Conservation (phyloP, 2,888 invertebrate species). For the Lacanobia wlatinum region DNA sequence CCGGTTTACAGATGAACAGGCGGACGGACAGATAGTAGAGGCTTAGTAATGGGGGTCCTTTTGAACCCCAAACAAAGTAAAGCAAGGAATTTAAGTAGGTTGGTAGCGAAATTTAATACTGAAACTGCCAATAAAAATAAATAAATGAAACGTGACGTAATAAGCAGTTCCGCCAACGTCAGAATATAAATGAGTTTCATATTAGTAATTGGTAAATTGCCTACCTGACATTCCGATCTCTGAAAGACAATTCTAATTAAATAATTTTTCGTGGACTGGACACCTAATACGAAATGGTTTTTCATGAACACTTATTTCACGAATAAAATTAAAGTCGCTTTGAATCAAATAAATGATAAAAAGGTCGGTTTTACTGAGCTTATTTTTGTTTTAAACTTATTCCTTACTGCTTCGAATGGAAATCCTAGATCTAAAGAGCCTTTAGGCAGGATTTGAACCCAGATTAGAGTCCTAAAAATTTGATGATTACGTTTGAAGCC, state of each 20-base stretch:
- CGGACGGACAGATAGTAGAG: no score
- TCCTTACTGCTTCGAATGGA: not conserved
- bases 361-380: not conserved
- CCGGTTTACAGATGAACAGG: no score
- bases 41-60: no score
- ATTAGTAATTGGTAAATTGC: not conserved
- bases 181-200: not conserved
- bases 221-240: not conserved
- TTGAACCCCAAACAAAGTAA: no score
- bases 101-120: not conserved
- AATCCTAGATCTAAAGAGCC: not conserved
- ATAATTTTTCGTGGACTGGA: not conserved
- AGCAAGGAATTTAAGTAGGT: not conserved
- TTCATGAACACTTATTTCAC: not conserved
- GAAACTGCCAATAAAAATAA: not conserved
- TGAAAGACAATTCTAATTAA: not conserved
- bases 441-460: not conserved
- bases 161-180: not conserved
- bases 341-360: not conserved
- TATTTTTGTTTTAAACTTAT: conserved; percentile 4
- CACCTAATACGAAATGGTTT: not conserved
- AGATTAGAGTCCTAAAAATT: not conserved
- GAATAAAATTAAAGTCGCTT: not conserved
- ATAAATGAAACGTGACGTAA: no score
- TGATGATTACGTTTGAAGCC: conserved; percentile 6